These are phyloP conservation scores for Tenthredo amoena DNA, from an alignment of 2,888 invertebrate species.

Conservation along the genomic window DNA sequence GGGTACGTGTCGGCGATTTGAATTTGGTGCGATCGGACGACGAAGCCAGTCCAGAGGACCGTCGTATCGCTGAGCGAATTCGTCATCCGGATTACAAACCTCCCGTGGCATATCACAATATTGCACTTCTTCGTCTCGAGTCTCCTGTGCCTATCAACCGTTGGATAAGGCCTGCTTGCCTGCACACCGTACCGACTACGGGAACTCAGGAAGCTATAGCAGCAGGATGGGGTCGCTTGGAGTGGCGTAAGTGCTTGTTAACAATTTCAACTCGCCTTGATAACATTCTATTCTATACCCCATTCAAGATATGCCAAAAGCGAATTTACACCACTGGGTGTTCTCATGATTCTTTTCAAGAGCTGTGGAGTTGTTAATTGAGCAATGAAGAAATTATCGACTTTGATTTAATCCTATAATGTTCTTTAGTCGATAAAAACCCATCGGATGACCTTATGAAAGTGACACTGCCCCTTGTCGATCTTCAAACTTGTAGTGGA, in stretches of 20 bases:
- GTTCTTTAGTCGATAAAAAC: constrained; percentile 67
- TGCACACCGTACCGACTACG: constrained; percentile 65
- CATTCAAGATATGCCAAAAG: too few species aligned
- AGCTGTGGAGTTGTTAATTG: not conserved
- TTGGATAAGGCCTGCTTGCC: constrained; percentile 79
- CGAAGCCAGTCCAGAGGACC: constrained; percentile 72
- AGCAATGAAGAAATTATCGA: not conserved
- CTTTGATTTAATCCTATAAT: not conserved
- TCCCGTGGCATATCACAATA: constrained; percentile 79
- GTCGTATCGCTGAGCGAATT: constrained; percentile 70
- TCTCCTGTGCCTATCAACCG: constrained; percentile 73
- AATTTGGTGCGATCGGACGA: constrained; percentile 74
- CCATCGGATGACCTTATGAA: constrained; percentile 77
- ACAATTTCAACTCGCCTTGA: not conserved
- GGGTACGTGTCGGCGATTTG: constrained; percentile 78
- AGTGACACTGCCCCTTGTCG: constrained; percentile 78
- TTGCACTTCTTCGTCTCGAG: constrained; percentile 78
- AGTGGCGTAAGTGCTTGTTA: constrained; percentile 66
- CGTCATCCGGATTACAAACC: constrained; percentile 76
- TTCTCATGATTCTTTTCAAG: too few species aligned
- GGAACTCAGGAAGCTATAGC: constrained; percentile 70
- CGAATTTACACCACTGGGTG: too few species aligned
- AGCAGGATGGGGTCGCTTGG: constrained; percentile 79
- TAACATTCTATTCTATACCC: too few species aligned
- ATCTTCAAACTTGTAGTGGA: constrained; percentile 74